Evolutionary conservation across 2,888 invertebrate genomes (phyloP), one percentile per base, ranked within the genome.

Genomic region (Mactromeris polynyma): DNA sequence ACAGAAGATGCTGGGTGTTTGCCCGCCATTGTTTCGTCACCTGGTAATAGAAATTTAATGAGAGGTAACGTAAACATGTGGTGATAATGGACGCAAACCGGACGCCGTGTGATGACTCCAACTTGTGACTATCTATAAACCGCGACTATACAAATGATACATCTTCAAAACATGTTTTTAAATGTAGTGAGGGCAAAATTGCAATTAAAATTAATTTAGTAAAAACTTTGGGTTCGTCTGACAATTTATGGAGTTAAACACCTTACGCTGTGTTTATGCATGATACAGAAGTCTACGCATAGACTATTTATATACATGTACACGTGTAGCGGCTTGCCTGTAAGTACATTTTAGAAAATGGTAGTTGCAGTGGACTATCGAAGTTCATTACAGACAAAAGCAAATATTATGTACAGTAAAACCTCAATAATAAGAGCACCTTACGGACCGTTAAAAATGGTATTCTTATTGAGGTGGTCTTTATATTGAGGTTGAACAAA

Each of bases 21-120:
- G 86, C 42, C 11, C 42, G 33, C 84, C 91, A 91, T 91, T 91
- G 91, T 91, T 91, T 91, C 51, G 40, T 42, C 87, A 78, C 91
- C 79, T 51, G 82, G 91, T 91, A 90, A 91, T 90, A 69, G 64
- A 14, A 64, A 85, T 90, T 91, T 91, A 89, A 91, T 91, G 90
- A 88, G 83, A 51, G 85, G 26, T 46, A 87, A 89, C 81, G 84
- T 85, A 88, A 88, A 88, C 81, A 88, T 88, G 51, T 78, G 17
- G 77, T 77, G 88, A 81, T 85, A 88, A 46, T 81, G n/a, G 81
- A 73, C 69, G 78, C 54, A 82, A 87, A 87, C 86, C 82, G 81
- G 86, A 87, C 86, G 46, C 51, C 51, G 19, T 21, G 14, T 84
- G 77, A 84, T 84, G 84, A 54, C 77, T 73, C 36, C n/a, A 38